Conservation (phyloP, 2,888 invertebrate genomes). For the Drosophila antonietae region DNA sequence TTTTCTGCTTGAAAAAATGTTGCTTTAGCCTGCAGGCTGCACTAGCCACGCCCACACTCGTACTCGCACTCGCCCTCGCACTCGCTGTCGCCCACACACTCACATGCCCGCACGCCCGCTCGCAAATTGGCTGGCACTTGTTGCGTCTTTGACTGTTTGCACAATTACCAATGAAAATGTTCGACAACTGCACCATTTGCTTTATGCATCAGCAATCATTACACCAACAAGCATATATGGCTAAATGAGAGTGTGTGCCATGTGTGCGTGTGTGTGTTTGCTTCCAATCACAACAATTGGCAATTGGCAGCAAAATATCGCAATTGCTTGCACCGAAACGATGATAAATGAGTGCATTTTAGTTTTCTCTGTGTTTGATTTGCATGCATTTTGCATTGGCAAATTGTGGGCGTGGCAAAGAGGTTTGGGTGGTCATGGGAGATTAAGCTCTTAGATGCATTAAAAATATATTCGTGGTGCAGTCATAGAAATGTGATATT, state of each 20-base stretch:
- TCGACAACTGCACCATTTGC: constrained; percentile 59
- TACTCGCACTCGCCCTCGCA: not conserved
- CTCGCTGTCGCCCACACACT: not conserved
- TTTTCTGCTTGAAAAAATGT: constrained; percentile 58
- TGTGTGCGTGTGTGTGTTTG: constrained; percentile 42
- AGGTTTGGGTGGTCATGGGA: not conserved
- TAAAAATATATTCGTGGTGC: constrained; percentile 3
- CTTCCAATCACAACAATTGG: constrained; percentile 65
- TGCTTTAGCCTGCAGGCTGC: constrained; percentile 42
- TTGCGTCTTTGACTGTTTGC: constrained; percentile 51
- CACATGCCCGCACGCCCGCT: not conserved
- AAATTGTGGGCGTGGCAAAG: not conserved
- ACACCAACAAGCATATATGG: constrained; percentile 33
- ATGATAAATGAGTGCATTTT: constrained; percentile 62
- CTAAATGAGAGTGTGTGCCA: constrained; percentile 11
- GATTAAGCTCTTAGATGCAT: not conserved
- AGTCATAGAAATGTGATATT: not conserved
- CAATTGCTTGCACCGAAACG: constrained; percentile 57
- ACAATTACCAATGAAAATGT: constrained; percentile 60
- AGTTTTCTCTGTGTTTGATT: constrained; percentile 34
- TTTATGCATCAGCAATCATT: constrained; percentile 62
- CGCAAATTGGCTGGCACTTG: constrained; percentile 56
- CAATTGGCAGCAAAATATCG: constrained; percentile 61
- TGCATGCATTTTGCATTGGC: constrained; percentile 10
- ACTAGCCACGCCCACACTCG: not conserved